Base-by-base conservation (phyloP, 2,113 vertebrate species). In the Trichomycterus rosablanca region DNA sequence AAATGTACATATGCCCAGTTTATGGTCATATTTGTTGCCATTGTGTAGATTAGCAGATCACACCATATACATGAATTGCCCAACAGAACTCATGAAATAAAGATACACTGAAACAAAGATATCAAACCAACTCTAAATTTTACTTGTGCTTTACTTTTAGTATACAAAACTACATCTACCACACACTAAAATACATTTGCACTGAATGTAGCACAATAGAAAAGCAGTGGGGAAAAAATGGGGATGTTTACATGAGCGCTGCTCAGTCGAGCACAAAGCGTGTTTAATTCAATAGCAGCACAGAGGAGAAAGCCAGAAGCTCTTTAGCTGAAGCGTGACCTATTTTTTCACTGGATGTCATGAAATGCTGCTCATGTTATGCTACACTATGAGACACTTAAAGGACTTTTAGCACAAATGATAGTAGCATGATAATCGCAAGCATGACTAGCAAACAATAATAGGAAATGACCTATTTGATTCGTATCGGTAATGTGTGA, bases 201-300 rank as follows among this genome's bases (percentile, higher is more conserved):
- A 52, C 23, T 18, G 35, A 52, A 19, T 3, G 18, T 12, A 14
- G 8, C 28, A 37, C 59, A 62, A 48, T n/a, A 62, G 48, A 37
- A 30, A n/a, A 26, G 28, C 61, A 22, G 24, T 45, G 61, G 20
- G 69, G 69, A 73, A 72, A 76, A 18, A 77, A 78, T 35, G 26
- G 11, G 39, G 39, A 3, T 53, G 53, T 42, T 34, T 83, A 81
- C 84, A n/a, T n/a, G 84, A 85, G 66, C 74, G 70, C 81, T 1
- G 76, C 78, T 84, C 80, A 63, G 74, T 69, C 79, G 79, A 88
- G 89, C 90, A 53, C 91, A 88, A 93, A 93, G 91, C 89, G 84
- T 87, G 86, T 86, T 89, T 94, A 94, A 95, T 93, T 87, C 91
- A 93, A 92, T 87, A 86, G 86, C 75, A 75, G 81, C 87, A 87